These are phyloP conservation scores for Sebastes hubbsi DNA, from an alignment of 2,797 vertebrate genomes.

Conservation along the genomic window DNA sequence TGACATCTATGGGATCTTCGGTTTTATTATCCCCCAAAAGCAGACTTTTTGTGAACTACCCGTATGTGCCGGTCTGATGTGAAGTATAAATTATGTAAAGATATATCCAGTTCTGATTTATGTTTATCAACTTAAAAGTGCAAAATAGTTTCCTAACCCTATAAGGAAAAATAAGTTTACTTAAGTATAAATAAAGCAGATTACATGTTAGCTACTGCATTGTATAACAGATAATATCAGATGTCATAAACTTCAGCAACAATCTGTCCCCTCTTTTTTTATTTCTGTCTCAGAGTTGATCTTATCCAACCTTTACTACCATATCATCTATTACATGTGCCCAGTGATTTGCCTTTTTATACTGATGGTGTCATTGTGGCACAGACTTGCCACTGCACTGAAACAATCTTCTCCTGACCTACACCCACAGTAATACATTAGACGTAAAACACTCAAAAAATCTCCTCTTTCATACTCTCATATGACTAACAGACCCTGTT, in stretches of 20 bases:
- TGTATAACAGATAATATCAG: neutral
- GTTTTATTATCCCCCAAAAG: too few species aligned
- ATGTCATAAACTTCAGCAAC: neutral
- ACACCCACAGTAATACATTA: conserved; percentile 29
- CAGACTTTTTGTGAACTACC: too few species aligned
- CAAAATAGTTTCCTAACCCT: neutral
- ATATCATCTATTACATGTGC: conserved; percentile 1
- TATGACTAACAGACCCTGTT: conserved; percentile 42
- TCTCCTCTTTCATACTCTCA: conserved; percentile 18
- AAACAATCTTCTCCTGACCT: conserved; percentile 13
- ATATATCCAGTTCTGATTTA: neutral
- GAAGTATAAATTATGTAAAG: neutral
- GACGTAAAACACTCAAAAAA: conserved; percentile 20
- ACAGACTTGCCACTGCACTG: conserved; percentile 12
- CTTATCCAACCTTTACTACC: neutral
- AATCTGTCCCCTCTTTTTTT: neutral
- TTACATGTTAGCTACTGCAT: neutral
- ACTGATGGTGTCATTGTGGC: neutral
- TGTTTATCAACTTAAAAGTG: neutral
- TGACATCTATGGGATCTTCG: too few species aligned
- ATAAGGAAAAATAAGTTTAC: neutral
- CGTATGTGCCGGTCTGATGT: too few species aligned
- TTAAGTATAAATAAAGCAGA: neutral
- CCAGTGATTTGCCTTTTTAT: conserved; percentile 1
- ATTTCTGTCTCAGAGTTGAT: neutral